These are phyloP conservation scores for Muntiacus reevesi DNA, from an alignment of 2,113 vertebrate species.

Conservation along the genomic window DNA sequence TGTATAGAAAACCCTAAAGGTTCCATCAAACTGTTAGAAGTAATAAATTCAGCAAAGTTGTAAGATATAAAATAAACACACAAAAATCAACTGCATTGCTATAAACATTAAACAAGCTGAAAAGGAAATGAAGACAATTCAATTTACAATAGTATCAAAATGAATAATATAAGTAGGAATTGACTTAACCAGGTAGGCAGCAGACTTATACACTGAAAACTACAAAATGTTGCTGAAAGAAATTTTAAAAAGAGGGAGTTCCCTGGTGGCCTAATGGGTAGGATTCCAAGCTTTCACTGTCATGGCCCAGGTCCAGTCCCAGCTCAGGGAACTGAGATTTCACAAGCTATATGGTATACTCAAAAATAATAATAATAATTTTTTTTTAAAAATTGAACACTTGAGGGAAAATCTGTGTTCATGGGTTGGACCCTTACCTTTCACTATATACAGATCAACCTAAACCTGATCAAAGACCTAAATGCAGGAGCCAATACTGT, in stretches of 20 bases:
- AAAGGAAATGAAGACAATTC: not conserved
- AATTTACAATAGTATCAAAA: not conserved
- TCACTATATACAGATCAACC: not conserved
- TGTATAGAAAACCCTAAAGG: not conserved
- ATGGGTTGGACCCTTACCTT: not conserved
- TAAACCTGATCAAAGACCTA: not conserved
- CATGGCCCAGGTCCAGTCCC: not conserved
- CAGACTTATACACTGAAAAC: not conserved
- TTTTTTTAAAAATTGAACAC: not conserved
- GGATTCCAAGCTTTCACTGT: not conserved
- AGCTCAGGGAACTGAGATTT: not conserved
- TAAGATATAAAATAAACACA: not conserved
- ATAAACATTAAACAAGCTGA: not conserved
- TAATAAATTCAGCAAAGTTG: not conserved
- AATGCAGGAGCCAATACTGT: not conserved
- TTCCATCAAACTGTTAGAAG: not conserved
- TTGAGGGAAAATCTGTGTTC: not conserved
- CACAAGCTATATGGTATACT: not conserved
- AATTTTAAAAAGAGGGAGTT: not conserved
- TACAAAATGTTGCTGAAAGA: not conserved
- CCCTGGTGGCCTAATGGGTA: not conserved
- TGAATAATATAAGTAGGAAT: not conserved
- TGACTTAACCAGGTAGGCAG: not conserved
- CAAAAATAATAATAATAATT: not conserved
- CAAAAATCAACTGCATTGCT: not conserved